Evolutionary conservation across 2,797 vertebrate species (phyloP).

Genomic region (Bovichtus diacanthus): DNA sequence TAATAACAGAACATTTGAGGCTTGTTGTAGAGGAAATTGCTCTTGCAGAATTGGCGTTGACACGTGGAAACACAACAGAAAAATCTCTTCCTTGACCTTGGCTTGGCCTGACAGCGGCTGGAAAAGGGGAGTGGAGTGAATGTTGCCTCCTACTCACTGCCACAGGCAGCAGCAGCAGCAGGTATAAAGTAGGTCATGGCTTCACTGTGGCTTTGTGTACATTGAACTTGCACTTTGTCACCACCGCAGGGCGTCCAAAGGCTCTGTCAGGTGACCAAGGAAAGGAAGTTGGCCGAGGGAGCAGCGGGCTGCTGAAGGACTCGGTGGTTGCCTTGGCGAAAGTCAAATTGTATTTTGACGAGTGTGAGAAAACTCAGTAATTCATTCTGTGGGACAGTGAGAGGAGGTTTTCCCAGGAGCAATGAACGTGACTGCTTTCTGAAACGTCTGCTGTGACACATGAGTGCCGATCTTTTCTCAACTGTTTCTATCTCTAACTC

Average conservation of each 20-base stretch:
- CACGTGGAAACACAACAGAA: conserved; percentile 45
- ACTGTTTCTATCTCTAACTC: neutral
- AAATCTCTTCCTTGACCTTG: conserved; percentile 60
- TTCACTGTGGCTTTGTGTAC: conserved; percentile 65
- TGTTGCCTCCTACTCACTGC: conserved; percentile 38
- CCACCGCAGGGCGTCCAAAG: conserved; percentile 23
- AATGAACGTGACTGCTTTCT: neutral
- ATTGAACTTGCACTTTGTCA: conserved; percentile 74
- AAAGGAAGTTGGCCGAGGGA: conserved; percentile 41
- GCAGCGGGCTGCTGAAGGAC: conserved; percentile 16
- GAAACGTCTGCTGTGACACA: neutral
- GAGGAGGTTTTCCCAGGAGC: conserved; percentile 2
- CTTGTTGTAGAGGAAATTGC: neutral
- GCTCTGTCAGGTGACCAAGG: conserved; percentile 66
- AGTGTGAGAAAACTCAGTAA: conserved; percentile 24
- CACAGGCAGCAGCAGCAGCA: conserved; percentile 21
- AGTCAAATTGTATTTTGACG: conserved; percentile 52
- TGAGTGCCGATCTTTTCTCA: neutral
- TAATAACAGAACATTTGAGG: neutral
- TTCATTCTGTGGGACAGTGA: conserved; percentile 1
- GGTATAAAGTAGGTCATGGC: conserved; percentile 67
- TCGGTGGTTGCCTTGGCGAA: conserved; percentile 12
- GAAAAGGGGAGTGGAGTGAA: conserved; percentile 48
- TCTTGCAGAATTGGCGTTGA: conserved; percentile 26
- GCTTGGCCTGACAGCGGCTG: conserved; percentile 41